Evolutionary conservation across 1,140 invertebrate species (phyloP).

Genomic region (Drosophila novamexicana): DNA sequence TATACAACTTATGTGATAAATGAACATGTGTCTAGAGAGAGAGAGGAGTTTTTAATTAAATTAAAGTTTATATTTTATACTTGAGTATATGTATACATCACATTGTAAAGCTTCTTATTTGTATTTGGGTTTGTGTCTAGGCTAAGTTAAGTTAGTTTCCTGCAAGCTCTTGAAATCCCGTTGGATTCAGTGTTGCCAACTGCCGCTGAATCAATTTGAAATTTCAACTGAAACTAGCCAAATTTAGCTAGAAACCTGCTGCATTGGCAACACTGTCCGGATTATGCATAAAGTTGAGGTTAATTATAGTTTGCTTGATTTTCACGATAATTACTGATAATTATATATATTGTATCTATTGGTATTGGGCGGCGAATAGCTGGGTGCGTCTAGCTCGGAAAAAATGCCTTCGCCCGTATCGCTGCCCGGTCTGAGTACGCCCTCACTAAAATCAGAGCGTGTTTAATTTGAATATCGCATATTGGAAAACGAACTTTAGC

Average conservation of each 20-base stretch:
- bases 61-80: conserved; percentile 46
- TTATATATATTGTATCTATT: conserved; percentile 5
- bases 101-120: conserved; percentile 9
- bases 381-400: conserved; percentile 19
- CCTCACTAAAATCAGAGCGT: conserved; percentile 16
- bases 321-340: neutral
- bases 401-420: conserved; percentile 32
- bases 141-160: conserved; percentile 5
- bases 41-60: conserved; percentile 29
- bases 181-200: too few relatives aligned
- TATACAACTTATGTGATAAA: conserved; percentile 50
- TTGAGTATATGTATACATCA: neutral
- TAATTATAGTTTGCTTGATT: neutral
- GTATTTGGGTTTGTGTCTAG: conserved; percentile 20
- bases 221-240: too few relatives aligned
- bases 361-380: neutral
- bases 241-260: too few relatives aligned
- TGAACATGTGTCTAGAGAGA: conserved; percentile 33
- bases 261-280: too few relatives aligned
- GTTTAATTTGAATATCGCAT: too few relatives aligned
- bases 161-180: conserved; percentile 1
- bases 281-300: neutral
- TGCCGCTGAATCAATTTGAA: too few relatives aligned
- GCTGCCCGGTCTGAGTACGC: conserved; percentile 19
- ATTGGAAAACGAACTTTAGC: too few relatives aligned